phyloP scores from a whole-genome alignment of 2,888 invertebrate genomes.

The Mesorhabditis spiculigera region DNA sequence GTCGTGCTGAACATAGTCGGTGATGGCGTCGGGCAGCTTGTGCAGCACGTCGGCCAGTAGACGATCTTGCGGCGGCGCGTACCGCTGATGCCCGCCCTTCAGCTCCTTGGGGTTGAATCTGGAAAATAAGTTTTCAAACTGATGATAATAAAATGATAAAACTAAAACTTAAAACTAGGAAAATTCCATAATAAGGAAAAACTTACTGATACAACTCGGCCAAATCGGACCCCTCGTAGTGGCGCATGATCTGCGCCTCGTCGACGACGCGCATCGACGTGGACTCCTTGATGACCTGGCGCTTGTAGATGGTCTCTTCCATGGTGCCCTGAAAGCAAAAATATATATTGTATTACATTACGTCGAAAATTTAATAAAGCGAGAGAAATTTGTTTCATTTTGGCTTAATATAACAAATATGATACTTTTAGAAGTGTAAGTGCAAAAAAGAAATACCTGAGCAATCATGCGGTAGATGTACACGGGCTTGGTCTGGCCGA shows the following conservation, averaged over 20 bases:
- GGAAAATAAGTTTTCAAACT: not conserved
- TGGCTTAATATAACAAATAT: not conserved
- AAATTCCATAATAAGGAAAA: conserved; percentile 61
- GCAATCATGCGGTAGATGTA: conserved; percentile 93
- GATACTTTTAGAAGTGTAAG: too few relatives aligned
- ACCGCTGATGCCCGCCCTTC: conserved; percentile 23
- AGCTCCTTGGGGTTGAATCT: conserved; percentile 27
- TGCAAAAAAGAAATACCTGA: conserved; percentile 63
- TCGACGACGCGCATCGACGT: conserved; percentile 92
- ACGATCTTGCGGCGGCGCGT: conserved; percentile 60
- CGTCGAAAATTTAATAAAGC: too few relatives aligned
- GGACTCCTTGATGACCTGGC: conserved; percentile 82
- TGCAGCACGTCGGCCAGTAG: conserved; percentile 80
- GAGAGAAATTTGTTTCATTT: too few relatives aligned
- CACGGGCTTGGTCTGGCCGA: conserved; percentile 94
- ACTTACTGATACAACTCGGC: conserved; percentile 85
- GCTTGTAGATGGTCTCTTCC: conserved; percentile 96
- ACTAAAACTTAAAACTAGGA: too few relatives aligned
- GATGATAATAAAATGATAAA: too few relatives aligned
- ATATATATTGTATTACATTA: too few relatives aligned
- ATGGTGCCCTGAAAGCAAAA: conserved; percentile 76
- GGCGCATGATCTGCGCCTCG: conserved; percentile 95
- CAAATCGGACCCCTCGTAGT: conserved; percentile 87
- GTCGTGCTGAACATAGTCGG: conserved; percentile 91
- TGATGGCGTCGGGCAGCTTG: conserved; percentile 74